Percentiles rank a stretch among this genome's conserved stretches.
Conservation (phyloP, 1,140 invertebrate species). For the Odontomachus brunneus region DNA sequence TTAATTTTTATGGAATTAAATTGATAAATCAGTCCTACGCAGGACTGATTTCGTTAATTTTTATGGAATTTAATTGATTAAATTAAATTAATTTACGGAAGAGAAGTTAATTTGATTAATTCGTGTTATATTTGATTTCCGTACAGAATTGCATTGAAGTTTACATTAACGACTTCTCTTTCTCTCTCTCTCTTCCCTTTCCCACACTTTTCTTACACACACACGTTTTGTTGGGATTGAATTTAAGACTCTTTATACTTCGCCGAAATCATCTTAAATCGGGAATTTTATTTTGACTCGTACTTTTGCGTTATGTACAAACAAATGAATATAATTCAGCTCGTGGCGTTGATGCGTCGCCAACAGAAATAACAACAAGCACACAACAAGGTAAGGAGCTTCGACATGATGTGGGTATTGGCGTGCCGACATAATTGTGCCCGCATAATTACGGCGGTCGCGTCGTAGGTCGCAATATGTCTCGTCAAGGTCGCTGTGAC, state of each 20-base stretch:
- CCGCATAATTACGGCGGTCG: slow-evolving; percentile 6
- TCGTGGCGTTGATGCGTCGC: neutral
- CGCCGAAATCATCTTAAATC: no score
- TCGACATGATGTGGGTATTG: slow-evolving; percentile 31
- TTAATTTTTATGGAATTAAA: slow-evolving; percentile 21
- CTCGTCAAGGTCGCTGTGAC: slow-evolving; percentile 28
- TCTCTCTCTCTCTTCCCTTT: no score
- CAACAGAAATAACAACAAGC: slow-evolving; percentile 25
- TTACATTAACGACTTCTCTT: neutral
- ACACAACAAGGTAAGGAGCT: neutral
- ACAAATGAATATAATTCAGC: slow-evolving; percentile 22
- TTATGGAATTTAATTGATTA: neutral
- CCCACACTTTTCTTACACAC: no score
- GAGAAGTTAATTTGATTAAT: no score
- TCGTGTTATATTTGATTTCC: neutral
- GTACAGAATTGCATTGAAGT: neutral
- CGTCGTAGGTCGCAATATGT: slow-evolving; percentile 19
- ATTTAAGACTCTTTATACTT: no score
- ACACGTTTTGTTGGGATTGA: neutral
- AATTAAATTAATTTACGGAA: neutral
- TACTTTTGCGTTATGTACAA: neutral
- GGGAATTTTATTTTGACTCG: neutral
- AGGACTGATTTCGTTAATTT: slow-evolving; percentile 18
- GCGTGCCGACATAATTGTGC: slow-evolving; percentile 22
- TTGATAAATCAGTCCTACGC: neutral